Evolutionary conservation across 2,888 invertebrate species (phyloP).

Genomic region (Rhamphomyia laevipes): DNA sequence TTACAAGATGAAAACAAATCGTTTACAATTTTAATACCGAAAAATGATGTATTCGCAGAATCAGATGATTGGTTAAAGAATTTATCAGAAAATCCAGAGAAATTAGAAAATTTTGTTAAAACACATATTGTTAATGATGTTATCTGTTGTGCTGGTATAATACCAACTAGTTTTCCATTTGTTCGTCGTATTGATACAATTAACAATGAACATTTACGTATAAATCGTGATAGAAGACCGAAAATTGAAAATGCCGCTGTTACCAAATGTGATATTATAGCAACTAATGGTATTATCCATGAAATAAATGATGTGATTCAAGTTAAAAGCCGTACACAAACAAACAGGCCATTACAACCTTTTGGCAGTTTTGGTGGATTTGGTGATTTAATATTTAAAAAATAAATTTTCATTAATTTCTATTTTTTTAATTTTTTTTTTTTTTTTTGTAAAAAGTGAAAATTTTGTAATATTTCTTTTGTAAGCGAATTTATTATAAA

Average conservation of each 20-base stretch:
- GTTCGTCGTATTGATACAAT: slow-evolving; percentile 34
- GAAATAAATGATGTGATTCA: slow-evolving; percentile 37
- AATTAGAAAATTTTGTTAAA: slow-evolving; percentile 29
- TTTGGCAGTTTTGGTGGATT: slow-evolving; percentile 1
- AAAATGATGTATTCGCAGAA: slow-evolving; percentile 35
- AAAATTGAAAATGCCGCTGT: slow-evolving; percentile 37
- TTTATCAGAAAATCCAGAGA: slow-evolving; percentile 19
- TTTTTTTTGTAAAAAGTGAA: too few relatives aligned
- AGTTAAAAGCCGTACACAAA: slow-evolving; percentile 13
- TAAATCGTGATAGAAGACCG: slow-evolving; percentile 36
- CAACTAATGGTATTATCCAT: slow-evolving; percentile 35
- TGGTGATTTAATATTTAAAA: slow-evolving; percentile 11
- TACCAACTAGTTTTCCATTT: slow-evolving; percentile 37
- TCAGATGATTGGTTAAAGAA: slow-evolving; percentile 25
- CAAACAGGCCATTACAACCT: not conserved
- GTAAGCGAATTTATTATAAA: too few relatives aligned
- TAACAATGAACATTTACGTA: slow-evolving; percentile 30
- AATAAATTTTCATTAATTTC: not conserved
- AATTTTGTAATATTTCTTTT: too few relatives aligned
- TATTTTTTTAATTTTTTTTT: too few relatives aligned
- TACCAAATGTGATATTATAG: slow-evolving; percentile 35
- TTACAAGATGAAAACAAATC: slow-evolving; percentile 27
- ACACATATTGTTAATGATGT: slow-evolving; percentile 36
- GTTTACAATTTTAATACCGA: slow-evolving; percentile 34
- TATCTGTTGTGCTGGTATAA: slow-evolving; percentile 37